phyloP scores from a whole-genome alignment of 2,797 vertebrate species.

The Helarctos malayanus region DNA sequence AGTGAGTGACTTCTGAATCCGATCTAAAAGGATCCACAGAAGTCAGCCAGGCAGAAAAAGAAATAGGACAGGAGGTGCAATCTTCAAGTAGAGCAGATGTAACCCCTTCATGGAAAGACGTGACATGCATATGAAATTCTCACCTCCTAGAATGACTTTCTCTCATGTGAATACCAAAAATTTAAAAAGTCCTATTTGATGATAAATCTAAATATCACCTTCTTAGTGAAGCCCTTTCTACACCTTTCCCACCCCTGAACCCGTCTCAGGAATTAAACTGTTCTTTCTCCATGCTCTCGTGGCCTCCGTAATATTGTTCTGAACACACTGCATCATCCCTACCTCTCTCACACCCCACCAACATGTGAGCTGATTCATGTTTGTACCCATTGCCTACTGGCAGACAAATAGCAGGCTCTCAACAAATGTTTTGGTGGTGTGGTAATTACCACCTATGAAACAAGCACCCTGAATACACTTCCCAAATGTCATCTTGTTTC shows the following conservation, averaged over 20 bases:
- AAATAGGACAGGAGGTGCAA: accelerated
- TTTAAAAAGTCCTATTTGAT: neutral
- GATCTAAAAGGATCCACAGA: neutral
- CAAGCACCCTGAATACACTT: too few relatives aligned
- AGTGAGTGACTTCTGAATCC: neutral
- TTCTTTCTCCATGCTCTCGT: neutral
- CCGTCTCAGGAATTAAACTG: neutral
- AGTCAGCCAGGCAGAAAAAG: neutral
- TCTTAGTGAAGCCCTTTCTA: neutral
- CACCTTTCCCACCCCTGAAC: neutral
- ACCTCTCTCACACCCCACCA: neutral
- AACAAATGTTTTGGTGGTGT: neutral
- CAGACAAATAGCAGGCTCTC: neutral
- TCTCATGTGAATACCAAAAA: neutral
- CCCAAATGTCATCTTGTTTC: neutral
- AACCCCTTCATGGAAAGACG: neutral
- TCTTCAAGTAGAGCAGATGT: neutral
- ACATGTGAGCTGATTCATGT: neutral
- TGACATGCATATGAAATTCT: neutral
- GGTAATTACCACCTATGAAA: neutral
- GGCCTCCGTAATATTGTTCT: neutral
- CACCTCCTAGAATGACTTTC: neutral
- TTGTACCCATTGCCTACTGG: too few relatives aligned
- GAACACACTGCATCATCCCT: neutral
- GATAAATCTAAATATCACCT: neutral